A percentile compares a stretch with the other conserved stretches of the same genome.
phyloP scores from a whole-genome alignment of 2,888 invertebrate genomes.

The Acleris holmiana region DNA sequence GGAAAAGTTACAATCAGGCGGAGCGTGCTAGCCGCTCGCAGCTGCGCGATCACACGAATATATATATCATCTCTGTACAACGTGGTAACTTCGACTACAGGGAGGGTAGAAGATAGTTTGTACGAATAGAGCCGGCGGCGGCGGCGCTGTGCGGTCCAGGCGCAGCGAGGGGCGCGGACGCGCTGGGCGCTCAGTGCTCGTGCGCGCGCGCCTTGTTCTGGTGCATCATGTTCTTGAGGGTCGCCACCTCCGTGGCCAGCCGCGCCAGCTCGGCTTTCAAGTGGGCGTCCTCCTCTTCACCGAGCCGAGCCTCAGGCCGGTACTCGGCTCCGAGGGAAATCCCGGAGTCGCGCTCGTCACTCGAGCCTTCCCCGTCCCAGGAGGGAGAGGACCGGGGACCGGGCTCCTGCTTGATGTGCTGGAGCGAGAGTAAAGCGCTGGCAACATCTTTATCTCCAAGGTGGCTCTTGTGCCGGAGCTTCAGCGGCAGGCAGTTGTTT shows the following conservation, averaged over 20 bases:
- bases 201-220: constrained; percentile 82
- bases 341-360: constrained; percentile 95
- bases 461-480: constrained; percentile 95
- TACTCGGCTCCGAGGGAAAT: constrained; percentile 92
- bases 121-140: constrained; percentile 61
- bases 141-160: constrained; percentile 58
- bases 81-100: constrained; percentile 79
- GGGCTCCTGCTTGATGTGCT: constrained; percentile 94
- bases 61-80: constrained; percentile 75
- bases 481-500: constrained; percentile 93
- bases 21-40: constrained; percentile 75
- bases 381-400: constrained; percentile 91
- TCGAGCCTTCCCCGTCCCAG: constrained; percentile 95
- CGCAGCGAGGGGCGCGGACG: constrained; percentile 53
- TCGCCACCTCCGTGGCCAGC: constrained; percentile 95
- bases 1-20: constrained; percentile 78
- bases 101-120: constrained; percentile 73
- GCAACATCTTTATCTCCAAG: constrained; percentile 95
- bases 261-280: constrained; percentile 94
- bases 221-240: constrained; percentile 92
- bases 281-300: constrained; percentile 88
- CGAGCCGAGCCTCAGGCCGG: constrained; percentile 72
- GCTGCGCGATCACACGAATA: constrained; percentile 79
- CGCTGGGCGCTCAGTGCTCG: constrained; percentile 71
- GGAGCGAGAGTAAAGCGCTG: constrained; percentile 91